Evolutionary conservation across 1,140 invertebrate species (phyloP).

Genomic region (Neotoxoptera formosana): DNA sequence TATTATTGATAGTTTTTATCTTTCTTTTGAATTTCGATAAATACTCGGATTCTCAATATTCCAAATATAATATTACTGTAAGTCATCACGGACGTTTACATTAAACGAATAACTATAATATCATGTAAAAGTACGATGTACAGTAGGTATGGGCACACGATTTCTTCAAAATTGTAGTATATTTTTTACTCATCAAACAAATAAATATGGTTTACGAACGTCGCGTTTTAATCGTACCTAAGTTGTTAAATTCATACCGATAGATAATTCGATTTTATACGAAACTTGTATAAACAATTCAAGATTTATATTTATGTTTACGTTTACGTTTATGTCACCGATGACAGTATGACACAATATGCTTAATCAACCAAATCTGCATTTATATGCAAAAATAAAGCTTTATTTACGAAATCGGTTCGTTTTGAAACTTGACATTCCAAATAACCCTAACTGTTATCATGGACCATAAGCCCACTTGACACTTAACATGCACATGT

Average conservation of each 20-base stretch:
- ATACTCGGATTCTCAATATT: neutral
- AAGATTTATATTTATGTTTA: neutral
- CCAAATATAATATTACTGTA: no score
- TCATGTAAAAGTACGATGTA: neutral
- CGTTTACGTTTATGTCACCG: no score
- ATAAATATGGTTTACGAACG: no score
- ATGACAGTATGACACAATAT: neutral
- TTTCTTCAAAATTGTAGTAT: no score
- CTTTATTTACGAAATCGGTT: neutral
- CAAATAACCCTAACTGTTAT: neutral
- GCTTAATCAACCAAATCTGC: neutral
- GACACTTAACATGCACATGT: no score
- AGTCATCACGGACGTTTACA: no score
- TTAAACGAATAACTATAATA: no score
- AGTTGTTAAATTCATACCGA: no score
- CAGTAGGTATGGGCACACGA: no score
- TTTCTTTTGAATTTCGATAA: neutral
- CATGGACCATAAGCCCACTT: neutral
- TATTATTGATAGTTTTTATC: neutral
- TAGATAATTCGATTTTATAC: neutral
- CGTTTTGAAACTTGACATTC: no score
- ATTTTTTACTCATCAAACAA: no score
- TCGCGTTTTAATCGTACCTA: no score
- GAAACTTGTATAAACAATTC: neutral
- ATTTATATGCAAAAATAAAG: neutral